These are phyloP conservation scores for Poeciliopsis turrubarensis DNA, from an alignment of 2,113 vertebrate genomes.

Conservation along the genomic window DNA sequence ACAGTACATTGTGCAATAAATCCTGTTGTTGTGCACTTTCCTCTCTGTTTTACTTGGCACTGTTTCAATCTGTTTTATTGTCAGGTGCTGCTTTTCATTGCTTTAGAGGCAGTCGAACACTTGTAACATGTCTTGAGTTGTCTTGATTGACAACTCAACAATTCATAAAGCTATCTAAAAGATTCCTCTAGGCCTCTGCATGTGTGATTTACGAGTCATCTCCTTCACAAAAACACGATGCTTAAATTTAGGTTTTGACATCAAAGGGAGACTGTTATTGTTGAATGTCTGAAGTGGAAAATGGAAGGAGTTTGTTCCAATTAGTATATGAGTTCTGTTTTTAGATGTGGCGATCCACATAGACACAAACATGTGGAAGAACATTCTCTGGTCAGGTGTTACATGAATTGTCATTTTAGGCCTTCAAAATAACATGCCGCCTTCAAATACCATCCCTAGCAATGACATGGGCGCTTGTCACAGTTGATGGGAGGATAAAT, in stretches of 20 bases:
- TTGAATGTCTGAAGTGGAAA: background rate
- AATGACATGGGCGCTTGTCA: too few species aligned
- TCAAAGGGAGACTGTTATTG: background rate
- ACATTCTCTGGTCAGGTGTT: background rate
- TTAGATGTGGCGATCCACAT: too few species aligned
- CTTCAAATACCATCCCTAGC: too few species aligned
- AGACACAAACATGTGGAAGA: background rate
- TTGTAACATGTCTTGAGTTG: background rate
- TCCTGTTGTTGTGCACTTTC: background rate
- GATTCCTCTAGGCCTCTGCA: background rate
- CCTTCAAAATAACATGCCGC: too few species aligned
- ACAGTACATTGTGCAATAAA: conserved; percentile 4
- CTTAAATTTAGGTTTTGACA: background rate
- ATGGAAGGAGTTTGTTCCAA: too few species aligned
- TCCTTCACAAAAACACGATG: background rate
- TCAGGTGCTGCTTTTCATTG: background rate
- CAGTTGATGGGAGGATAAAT: too few species aligned
- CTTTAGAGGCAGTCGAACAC: background rate
- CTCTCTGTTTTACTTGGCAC: background rate
- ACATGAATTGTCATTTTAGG: too few species aligned
- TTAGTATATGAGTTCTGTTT: too few species aligned
- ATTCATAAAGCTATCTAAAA: background rate
- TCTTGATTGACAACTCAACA: background rate
- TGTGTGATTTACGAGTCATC: background rate
- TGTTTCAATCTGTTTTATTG: background rate